Evolutionary conservation across 2,113 vertebrate species (phyloP), one percentile per base, ranked within the genome.

Genomic region (Nothocercus nigrocapillus): DNA sequence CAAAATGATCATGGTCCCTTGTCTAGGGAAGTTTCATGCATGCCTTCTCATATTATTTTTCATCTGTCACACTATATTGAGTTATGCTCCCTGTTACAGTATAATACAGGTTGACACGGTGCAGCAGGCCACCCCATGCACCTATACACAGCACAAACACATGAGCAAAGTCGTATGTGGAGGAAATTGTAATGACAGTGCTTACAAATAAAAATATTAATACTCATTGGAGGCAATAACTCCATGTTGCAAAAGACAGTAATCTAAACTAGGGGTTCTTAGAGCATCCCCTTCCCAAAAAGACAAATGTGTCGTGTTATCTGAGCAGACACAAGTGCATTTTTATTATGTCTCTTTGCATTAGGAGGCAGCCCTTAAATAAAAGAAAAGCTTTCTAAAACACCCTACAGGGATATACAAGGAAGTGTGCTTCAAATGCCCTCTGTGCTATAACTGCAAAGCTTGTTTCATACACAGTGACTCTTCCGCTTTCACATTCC

Each of bases 361-460:
- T 97, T 96, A 96, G 81, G 94, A 95, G 75, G 73, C 80, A 92
- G 83, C 79, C 85, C 89, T 94, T 92, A 97, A 96, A 96, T 88
- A 89, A 90, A 96, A 93, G 78, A 69, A 93, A 85, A 94, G 81
- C 70, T 92, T 90, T 93, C 85, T 73, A 73, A 93, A 96, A 72
- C 32, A 82, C 88, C 91, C 92, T 89, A 58, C 63, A 92, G 91
- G 92, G 88, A 82, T 94, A 91, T 45, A 79, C 36, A 80, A 77
- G 80, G 81, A 83, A 75, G 49, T 47, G 47, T 56, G 81, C 56
- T 91, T 79, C 38, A 82, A 89, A 74, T 72, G 49, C 34, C 72
- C 47, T 88, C 82, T 90, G 61, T 38, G 27, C 17, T 90, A 20
- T 47, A 25, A 76, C 44, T 89, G 70, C 56, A 59, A 84, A 64